Conservation (phyloP, 2,113 vertebrate species). For the Eudyptes chrysolophus region DNA sequence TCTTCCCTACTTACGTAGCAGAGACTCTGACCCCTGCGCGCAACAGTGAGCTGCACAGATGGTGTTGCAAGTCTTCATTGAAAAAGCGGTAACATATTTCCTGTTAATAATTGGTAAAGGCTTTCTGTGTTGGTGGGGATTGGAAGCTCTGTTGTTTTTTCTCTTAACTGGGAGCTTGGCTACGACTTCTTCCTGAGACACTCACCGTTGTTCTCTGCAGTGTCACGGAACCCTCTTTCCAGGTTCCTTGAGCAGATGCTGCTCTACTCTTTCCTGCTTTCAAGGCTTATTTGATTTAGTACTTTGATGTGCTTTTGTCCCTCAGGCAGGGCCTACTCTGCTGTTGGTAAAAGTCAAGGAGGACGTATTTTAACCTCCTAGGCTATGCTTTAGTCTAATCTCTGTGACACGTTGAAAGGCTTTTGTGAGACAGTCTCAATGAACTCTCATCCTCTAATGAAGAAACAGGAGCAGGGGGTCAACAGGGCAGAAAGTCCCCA, state of each 20-base stretch:
- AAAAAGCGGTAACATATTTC: accelerated
- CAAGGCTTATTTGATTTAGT: background rate
- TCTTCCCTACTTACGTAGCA: accelerated
- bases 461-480: background rate
- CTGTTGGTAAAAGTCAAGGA: constrained; percentile 11
- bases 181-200: background rate
- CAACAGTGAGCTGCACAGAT: background rate
- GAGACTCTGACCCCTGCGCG: background rate
- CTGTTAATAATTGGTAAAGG: background rate
- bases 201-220: background rate
- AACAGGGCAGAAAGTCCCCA: background rate
- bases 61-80: accelerated
- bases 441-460: background rate
- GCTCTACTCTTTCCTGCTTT: background rate
- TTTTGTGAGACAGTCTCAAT: background rate
- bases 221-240: background rate
- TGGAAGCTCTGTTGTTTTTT: background rate
- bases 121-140: background rate
- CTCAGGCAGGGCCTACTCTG: background rate
- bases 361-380: background rate
- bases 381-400: background rate
- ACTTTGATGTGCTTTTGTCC: constrained; percentile 27
- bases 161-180: background rate
- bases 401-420: background rate
- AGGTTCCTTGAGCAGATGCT: background rate